Percentiles rank a stretch among this genome's conserved stretches.
phyloP scores from a whole-genome alignment of 2,797 vertebrate species.

The Poeciliopsis gracilis region DNA sequence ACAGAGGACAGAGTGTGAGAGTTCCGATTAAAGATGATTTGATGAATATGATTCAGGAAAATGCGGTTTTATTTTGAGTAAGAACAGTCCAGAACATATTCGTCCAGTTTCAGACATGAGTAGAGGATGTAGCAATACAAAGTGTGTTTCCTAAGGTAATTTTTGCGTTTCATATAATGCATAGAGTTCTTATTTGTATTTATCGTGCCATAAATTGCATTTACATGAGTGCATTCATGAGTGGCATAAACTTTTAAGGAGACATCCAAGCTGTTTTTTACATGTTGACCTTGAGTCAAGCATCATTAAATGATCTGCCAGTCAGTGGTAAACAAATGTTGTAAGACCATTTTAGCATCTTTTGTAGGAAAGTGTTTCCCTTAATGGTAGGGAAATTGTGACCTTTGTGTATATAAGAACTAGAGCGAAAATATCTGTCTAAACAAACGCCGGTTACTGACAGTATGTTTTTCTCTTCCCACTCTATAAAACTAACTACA shows the following conservation, averaged over 20 bases:
- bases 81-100: background rate
- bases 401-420: background rate
- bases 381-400: background rate
- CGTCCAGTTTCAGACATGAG: background rate
- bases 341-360: background rate
- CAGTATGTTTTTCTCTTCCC: background rate
- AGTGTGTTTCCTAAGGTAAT: background rate
- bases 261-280: background rate
- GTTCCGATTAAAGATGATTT: conserved; percentile 52
- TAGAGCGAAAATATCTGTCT: background rate
- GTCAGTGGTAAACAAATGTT: background rate
- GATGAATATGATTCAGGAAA: conserved; percentile 45
- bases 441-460: background rate
- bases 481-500: background rate
- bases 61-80: conserved; percentile 26
- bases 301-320: background rate
- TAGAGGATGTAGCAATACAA: background rate
- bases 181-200: background rate
- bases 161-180: background rate
- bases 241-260: background rate
- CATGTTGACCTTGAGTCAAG: background rate
- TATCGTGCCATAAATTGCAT: background rate
- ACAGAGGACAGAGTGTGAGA: conserved; percentile 59
- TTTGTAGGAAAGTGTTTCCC: background rate
- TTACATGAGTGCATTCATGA: background rate